Evolutionary conservation across 2,113 vertebrate species (phyloP).

Genomic region (Leiothrix lutea): DNA sequence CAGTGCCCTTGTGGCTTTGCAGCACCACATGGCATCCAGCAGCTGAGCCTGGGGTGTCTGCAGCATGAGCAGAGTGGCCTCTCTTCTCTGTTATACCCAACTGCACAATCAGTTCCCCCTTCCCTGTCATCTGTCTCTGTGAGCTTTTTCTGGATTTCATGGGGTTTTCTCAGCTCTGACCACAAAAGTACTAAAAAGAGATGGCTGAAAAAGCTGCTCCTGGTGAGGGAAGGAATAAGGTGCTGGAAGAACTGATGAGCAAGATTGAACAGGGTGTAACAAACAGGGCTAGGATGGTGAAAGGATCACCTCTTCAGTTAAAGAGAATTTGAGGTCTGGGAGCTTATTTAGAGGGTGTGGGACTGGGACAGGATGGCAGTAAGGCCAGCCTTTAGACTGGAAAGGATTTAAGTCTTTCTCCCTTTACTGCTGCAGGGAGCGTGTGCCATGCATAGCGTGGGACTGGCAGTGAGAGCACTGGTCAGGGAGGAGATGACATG

Average conservation of each 20-base stretch:
- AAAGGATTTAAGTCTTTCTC: neutral
- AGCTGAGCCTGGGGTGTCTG: neutral
- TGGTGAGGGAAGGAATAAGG: neutral
- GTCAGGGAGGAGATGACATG: neutral
- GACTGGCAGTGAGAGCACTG: neutral
- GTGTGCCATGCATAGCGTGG: rapidly evolving
- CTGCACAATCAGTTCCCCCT: neutral
- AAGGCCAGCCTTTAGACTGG: neutral
- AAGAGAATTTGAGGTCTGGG: neutral
- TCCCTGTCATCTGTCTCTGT: neutral
- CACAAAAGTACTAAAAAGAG: neutral
- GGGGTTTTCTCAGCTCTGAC: neutral
- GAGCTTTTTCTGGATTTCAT: neutral
- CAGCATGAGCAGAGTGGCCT: neutral
- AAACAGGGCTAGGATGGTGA: neutral
- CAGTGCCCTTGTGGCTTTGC: neutral
- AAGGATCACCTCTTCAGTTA: neutral
- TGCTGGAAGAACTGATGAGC: neutral
- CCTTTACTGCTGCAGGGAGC: neutral
- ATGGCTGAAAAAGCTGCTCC: neutral
- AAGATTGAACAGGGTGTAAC: neutral
- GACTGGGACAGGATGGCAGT: neutral
- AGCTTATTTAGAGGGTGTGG: neutral
- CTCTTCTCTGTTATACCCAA: neutral
- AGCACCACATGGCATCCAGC: neutral